Percentiles rank a stretch among this genome's conserved stretches.
Conservation (phyloP, 2,113 vertebrate genomes). For the Channa maculata region DNA sequence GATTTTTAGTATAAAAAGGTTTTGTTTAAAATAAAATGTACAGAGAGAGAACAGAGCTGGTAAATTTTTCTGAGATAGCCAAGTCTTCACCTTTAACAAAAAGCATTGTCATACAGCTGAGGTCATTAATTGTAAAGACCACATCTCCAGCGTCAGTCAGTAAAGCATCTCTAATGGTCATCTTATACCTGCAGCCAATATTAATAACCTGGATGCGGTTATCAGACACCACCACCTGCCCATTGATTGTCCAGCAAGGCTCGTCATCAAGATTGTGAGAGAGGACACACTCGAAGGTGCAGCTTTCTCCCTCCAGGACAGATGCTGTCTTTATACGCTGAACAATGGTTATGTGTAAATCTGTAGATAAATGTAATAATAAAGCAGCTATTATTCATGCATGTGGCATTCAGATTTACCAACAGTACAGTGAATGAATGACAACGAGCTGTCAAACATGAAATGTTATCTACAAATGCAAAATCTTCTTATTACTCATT, state of each 20-base stretch:
- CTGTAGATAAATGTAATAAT: conserved; percentile 70
- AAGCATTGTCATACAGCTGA: conserved; percentile 91
- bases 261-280: conserved; percentile 87
- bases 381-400: neutral
- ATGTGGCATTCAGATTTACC: neutral
- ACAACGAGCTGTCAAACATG: too few species aligned
- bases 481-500: too few species aligned
- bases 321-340: conserved; percentile 89
- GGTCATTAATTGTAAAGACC: conserved; percentile 86
- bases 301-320: conserved; percentile 89
- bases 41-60: neutral
- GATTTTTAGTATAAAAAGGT: neutral
- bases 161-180: conserved; percentile 80
- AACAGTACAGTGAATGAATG: too few species aligned
- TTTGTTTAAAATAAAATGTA: neutral
- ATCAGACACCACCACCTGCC: conserved; percentile 80
- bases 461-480: too few species aligned
- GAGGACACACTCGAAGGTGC: conserved; percentile 91
- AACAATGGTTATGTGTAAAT: conserved; percentile 89
- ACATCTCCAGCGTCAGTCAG: conserved; percentile 88
- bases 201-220: conserved; percentile 79
- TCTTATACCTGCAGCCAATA: conserved; percentile 84
- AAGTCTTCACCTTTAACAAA: conserved; percentile 87
- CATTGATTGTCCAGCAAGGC: conserved; percentile 86
- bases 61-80: neutral